Conservation (phyloP, 2,797 vertebrate species). For the Cichlasoma orientale region DNA sequence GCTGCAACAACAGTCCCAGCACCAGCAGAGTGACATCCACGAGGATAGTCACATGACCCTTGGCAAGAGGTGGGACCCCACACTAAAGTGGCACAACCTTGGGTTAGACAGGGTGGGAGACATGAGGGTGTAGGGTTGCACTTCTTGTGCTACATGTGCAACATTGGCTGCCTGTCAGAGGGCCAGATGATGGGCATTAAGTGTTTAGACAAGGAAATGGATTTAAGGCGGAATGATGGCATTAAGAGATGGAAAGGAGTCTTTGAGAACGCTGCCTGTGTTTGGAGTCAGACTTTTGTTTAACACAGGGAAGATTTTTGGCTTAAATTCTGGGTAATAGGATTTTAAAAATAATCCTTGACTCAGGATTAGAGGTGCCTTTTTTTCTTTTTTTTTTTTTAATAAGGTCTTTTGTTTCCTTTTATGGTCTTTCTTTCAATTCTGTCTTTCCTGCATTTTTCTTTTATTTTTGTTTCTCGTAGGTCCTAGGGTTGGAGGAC, state of each 20-base stretch:
- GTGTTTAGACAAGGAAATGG: not conserved
- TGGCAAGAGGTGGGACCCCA: constrained; percentile 71
- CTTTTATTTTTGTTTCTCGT: constrained; percentile 21
- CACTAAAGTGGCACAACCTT: constrained; percentile 31
- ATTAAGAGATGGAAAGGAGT: not conserved
- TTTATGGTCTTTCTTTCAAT: not conserved
- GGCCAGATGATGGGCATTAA: not conserved
- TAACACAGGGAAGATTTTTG: constrained; percentile 12
- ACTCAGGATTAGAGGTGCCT: not conserved
- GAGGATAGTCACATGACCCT: constrained; percentile 59
- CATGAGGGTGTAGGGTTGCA: constrained; percentile 33
- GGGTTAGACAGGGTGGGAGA: constrained; percentile 31
- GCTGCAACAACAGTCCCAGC: constrained; percentile 56
- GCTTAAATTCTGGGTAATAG: constrained; percentile 6
- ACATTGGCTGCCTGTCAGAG: not conserved
- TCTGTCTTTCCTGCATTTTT: constrained; percentile 15
- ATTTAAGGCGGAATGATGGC: constrained; percentile 15
- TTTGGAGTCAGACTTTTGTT: constrained; percentile 12
- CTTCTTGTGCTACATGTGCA: constrained; percentile 25
- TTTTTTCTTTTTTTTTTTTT: not conserved
- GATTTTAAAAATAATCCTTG: constrained; percentile 7
- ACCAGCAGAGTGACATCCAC: constrained; percentile 69
- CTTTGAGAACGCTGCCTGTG: constrained; percentile 1
- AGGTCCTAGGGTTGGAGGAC: constrained; percentile 75
- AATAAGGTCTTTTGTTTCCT: not conserved